Conservation (phyloP, 30 jellyfish, hydroid and myxozoan genomes). For the Cassiopea xamachana region DNA sequence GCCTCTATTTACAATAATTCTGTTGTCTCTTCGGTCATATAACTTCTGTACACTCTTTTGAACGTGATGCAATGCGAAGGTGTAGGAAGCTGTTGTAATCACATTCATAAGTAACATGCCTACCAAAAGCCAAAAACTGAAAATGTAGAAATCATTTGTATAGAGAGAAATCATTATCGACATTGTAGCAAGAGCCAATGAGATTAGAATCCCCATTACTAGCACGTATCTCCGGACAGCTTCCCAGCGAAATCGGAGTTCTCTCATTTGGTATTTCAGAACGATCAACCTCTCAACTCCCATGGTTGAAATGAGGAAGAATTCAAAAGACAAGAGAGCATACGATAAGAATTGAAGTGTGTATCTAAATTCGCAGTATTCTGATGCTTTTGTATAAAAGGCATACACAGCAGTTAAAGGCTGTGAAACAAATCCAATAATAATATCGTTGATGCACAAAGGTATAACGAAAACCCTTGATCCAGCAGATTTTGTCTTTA, state of each 20-base stretch:
- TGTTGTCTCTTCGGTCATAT: conserved; percentile 7
- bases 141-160: conserved; percentile 26
- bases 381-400: neutral
- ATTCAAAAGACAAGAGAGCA: conserved; percentile 9
- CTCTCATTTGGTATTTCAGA: conserved; percentile 27
- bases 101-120: neutral
- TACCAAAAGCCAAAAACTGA: conserved; percentile 22
- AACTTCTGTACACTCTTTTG: conserved; percentile 27
- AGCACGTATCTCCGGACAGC: conserved; percentile 30
- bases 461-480: conserved; percentile 30
- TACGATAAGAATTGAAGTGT: conserved; percentile 28
- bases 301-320: conserved; percentile 33
- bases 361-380: neutral
- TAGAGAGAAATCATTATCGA: conserved; percentile 34
- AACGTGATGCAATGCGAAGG: conserved; percentile 24
- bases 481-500: conserved; percentile 38
- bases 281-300: conserved; percentile 52
- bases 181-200: neutral
- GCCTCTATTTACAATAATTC: neutral
- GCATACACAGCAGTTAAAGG: conserved; percentile 9
- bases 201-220: neutral
- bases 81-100: neutral
- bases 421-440: conserved; percentile 19
- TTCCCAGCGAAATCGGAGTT: conserved; percentile 40
- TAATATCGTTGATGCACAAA: conserved; percentile 43